Conservation (phyloP, 2,888 invertebrate genomes). For the Tigriopus californicus region DNA sequence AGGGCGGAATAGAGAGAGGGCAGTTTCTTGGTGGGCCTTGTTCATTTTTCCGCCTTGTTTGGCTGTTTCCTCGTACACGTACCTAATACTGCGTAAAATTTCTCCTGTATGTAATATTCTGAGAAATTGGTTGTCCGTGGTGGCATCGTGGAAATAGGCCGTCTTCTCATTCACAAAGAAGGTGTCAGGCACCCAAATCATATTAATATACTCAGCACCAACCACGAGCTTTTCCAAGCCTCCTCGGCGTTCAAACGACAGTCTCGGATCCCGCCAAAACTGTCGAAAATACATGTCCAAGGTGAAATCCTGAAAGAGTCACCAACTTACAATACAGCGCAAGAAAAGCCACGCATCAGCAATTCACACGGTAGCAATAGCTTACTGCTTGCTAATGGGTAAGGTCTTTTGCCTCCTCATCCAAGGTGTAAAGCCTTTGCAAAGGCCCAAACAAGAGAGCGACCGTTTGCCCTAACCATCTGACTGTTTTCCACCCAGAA, state of each 20-base stretch:
- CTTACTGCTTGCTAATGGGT: no score
- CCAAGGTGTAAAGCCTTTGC: no score
- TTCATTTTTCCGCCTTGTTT: no score
- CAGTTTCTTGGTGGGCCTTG: no score
- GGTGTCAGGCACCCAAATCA: slow-evolving; percentile 99
- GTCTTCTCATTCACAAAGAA: slow-evolving; percentile 99
- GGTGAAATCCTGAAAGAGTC: slow-evolving; percentile 60
- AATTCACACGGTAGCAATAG: no score
- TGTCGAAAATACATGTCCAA: slow-evolving; percentile 98
- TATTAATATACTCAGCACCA: slow-evolving; percentile 85
- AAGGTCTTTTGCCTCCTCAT: no score
- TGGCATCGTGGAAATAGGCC: slow-evolving; percentile 98
- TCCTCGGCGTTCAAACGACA: slow-evolving; percentile 73
- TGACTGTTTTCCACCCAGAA: no score
- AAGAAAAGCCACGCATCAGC: no score
- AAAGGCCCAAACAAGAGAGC: no score
- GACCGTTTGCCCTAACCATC: no score
- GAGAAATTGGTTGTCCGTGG: slow-evolving; percentile 97
- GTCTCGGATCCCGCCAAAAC: slow-evolving; percentile 90
- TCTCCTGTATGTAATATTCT: slow-evolving; percentile 86
- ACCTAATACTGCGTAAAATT: slow-evolving; percentile 89
- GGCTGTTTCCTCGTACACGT: slow-evolving; percentile 26
- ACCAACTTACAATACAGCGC: slow-evolving; percentile 10
- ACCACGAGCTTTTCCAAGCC: slow-evolving; percentile 79
- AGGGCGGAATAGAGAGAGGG: no score